Conservation (phyloP, 1,140 invertebrate species). For the Leptinotarsa undecemlineata region DNA sequence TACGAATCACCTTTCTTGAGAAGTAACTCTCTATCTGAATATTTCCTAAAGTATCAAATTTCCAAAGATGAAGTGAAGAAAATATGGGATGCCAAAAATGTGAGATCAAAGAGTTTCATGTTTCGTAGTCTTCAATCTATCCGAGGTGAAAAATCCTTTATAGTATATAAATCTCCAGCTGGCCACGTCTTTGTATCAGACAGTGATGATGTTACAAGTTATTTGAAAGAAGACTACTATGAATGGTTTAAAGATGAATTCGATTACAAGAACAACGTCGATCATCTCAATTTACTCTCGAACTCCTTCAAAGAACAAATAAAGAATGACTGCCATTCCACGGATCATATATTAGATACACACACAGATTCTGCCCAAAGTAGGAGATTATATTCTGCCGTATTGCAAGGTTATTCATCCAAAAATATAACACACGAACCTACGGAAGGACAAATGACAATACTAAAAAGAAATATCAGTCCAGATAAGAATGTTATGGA, state of each 20-base stretch:
- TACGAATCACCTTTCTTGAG: conserved; percentile 40
- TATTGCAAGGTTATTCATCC: conserved; percentile 40
- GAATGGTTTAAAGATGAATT: conserved; percentile 16
- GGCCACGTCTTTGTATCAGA: conserved; percentile 21
- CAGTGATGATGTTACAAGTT: conserved; percentile 9
- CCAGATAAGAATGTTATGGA: conserved; percentile 8
- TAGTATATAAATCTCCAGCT: conserved; percentile 32
- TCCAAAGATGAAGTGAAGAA: conserved; percentile 18
- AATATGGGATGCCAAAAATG: conserved; percentile 19
- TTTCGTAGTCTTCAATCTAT: conserved; percentile 8
- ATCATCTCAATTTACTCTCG: conserved; percentile 9
- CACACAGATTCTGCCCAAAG: conserved; percentile 20
- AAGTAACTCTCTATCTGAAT: conserved; percentile 38
- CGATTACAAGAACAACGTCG: background rate
- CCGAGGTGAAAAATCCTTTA: conserved; percentile 13
- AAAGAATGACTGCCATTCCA: background rate
- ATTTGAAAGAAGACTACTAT: conserved; percentile 19
- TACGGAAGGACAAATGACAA: conserved; percentile 12
- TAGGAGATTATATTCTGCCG: conserved; percentile 45
- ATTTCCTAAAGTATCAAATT: conserved; percentile 39
- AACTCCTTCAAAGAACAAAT: conserved; percentile 13
- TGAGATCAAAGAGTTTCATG: conserved; percentile 19
- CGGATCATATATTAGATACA: background rate
- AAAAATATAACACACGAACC: conserved; percentile 17
- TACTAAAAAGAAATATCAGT: conserved; percentile 9